Conservation (phyloP, 2,797 vertebrate genomes). For the Echiichthys vipera region DNA sequence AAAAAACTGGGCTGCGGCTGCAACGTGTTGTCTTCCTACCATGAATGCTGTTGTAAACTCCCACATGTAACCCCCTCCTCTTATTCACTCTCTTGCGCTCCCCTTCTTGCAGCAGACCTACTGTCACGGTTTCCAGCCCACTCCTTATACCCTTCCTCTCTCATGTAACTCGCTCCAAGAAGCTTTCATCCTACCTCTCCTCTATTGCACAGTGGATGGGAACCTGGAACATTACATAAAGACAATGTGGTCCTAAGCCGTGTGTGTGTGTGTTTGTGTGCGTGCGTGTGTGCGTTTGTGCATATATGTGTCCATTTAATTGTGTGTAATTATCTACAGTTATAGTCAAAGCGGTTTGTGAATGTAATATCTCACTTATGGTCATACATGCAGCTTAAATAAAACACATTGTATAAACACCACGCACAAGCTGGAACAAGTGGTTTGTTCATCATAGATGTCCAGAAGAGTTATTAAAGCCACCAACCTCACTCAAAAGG, state of each 20-base stretch:
- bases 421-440: no score
- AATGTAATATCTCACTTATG: not conserved
- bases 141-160: constrained; percentile 55
- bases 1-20: constrained; percentile 61
- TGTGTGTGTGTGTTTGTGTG: constrained; percentile 8
- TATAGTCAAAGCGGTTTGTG: not conserved
- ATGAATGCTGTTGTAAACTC: constrained; percentile 62
- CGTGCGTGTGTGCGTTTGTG: not conserved
- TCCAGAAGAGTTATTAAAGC: not conserved
- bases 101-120: constrained; percentile 57
- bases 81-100: constrained; percentile 47
- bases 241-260: constrained; percentile 24
- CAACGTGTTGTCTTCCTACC: constrained; percentile 59
- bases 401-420: not conserved
- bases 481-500: not conserved
- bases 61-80: constrained; percentile 66
- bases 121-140: constrained; percentile 74
- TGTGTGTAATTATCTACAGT: constrained; percentile 14
- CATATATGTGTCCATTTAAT: not conserved
- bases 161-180: constrained; percentile 56
- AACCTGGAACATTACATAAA: constrained; percentile 59
- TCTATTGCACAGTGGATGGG: constrained; percentile 47
- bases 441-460: not conserved
- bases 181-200: constrained; percentile 63
- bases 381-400: not conserved